phyloP scores from a whole-genome alignment of 2,888 invertebrate genomes.

The Ormia ochracea region DNA sequence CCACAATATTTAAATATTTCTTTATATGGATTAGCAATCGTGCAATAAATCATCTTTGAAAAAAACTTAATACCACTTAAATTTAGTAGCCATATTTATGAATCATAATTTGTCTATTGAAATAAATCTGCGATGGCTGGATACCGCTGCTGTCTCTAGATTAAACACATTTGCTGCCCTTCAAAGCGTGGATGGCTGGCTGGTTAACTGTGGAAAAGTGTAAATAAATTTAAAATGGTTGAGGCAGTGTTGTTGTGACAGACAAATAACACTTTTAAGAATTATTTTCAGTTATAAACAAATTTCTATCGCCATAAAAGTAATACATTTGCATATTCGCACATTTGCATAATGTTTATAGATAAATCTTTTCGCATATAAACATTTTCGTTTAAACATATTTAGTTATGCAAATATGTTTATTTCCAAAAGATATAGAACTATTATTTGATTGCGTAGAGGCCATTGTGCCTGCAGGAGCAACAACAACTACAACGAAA shows the following conservation, averaged over 20 bases:
- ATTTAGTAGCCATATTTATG: constrained; percentile 25
- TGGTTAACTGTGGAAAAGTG: not conserved
- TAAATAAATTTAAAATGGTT: not conserved
- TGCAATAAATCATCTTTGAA: not conserved
- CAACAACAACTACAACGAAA: no score
- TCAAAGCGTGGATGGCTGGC: not conserved
- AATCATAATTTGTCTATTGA: constrained; percentile 44
- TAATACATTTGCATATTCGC: not conserved
- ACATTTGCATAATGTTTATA: no score
- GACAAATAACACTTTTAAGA: constrained; percentile 11
- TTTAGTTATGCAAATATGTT: constrained; percentile 33
- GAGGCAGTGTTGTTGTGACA: not conserved
- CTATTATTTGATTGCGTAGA: constrained; percentile 39
- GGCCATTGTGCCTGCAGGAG: constrained; percentile 1
- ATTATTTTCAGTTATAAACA: not conserved
- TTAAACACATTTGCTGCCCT: not conserved
- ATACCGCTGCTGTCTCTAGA: not conserved
- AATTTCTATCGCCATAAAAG: not conserved
- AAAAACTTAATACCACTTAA: not conserved
- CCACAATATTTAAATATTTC: not conserved
- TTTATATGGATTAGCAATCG: not conserved
- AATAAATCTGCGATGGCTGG: constrained; percentile 12
- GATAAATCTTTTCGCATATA: constrained; percentile 19
- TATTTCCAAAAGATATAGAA: constrained; percentile 36
- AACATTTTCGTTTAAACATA: not conserved